These are phyloP conservation scores for Pelecanus crispus DNA, from an alignment of 2,113 vertebrate species.

Conservation along the genomic window DNA sequence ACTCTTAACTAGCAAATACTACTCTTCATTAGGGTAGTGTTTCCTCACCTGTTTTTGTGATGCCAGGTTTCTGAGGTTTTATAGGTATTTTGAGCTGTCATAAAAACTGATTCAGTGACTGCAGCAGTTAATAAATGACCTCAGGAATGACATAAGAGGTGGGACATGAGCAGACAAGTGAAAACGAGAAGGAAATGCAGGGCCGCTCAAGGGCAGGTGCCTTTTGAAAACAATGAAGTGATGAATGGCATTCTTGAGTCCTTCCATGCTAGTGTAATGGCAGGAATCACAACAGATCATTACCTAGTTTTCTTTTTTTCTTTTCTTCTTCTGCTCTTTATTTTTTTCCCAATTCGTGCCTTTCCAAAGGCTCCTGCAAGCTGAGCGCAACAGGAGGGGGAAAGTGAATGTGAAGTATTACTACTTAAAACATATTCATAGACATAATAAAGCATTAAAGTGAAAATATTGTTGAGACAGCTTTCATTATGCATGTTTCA, in stretches of 20 bases:
- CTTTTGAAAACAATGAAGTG: constrained; percentile 39
- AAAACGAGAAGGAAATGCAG: neutral
- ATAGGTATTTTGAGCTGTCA: neutral
- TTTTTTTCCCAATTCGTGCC: neutral
- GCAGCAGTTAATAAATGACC: neutral
- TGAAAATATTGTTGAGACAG: constrained; percentile 95
- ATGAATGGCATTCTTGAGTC: constrained; percentile 21
- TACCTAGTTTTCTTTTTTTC: neutral
- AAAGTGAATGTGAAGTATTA: constrained; percentile 71
- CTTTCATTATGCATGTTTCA: constrained; percentile 91
- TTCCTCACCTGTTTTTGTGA: neutral
- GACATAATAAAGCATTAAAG: constrained; percentile 94
- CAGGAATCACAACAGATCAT: constrained; percentile 48
- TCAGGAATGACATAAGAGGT: neutral
- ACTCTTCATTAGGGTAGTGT: neutral
- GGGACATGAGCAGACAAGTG: neutral
- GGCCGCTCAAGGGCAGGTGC: neutral
- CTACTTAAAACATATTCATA: constrained; percentile 81
- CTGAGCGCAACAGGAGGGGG: neutral
- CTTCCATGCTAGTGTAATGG: constrained; percentile 2
- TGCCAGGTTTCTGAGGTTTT: neutral
- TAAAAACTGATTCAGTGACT: neutral
- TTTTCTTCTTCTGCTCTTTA: neutral
- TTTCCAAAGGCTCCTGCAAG: constrained; percentile 56
- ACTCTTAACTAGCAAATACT: neutral